Base-by-base conservation (phyloP, 2,797 vertebrate species). In the Helicolenus hilgendorfi region DNA sequence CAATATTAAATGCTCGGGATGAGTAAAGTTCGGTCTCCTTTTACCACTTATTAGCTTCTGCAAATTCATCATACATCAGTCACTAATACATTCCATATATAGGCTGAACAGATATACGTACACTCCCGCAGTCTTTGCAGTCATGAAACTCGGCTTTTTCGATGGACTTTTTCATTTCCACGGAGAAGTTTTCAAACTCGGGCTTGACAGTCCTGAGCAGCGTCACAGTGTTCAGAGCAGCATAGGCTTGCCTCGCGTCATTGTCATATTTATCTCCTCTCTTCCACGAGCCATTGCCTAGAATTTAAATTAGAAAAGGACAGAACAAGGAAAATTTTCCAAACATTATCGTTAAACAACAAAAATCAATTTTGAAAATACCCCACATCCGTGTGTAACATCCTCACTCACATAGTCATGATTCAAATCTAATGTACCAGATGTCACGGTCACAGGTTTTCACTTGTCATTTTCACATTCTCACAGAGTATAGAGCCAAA, bases 231-330 rank as follows among this genome's bases (percentile, higher is more conserved):
- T 99, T 98, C 79, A 99, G 98, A 79, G 97, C 98, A 0, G 97
- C 97, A 84, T 98, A 99, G 0, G 99, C 99, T 88, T 98, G 97
- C 87, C 98, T 98, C 1, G 99, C 99, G 72, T 99, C 98, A 15
- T 93, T 93, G 92, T 99, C 99, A 13, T 98, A 94, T 91, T 98
- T 98, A 95, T 99, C 99, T 85, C 98, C 98, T 97, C 98, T 97
- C 96, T 92, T 98, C 99, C 99, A 99, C 0, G 98, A 99, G 41
- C 99, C 99, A 87, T 99, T 98, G 72, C 99, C 99, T 99, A 93
- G 29, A 84, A 89, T 88, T 90, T 73, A 90, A 96, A 35, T 31
- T n/a, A 64, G 18, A 24, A 81, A 5, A 5, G 11, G 11, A 81
- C 45, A 84, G 20, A 83, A 77, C 14, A 78, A 5, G 7, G 4